These are phyloP conservation scores for Megaleporinus macrocephalus DNA, from an alignment of 2,113 vertebrate genomes.

Conservation along the genomic window DNA sequence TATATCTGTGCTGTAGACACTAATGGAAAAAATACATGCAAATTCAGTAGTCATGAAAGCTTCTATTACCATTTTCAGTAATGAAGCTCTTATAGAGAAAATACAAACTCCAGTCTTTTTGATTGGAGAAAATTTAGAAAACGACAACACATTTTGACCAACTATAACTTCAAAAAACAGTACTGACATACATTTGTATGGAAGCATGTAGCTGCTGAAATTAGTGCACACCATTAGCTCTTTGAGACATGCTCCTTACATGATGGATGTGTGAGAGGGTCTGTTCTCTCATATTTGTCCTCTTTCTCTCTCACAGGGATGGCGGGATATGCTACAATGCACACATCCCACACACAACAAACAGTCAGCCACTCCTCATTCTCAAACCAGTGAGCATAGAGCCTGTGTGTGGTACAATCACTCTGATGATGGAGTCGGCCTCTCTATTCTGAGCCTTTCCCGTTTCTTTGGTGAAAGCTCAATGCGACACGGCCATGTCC, in stretches of 20 bases:
- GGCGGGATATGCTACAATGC: neutral
- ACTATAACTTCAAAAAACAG: neutral
- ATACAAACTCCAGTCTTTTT: too few species aligned
- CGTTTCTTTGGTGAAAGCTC: slow-evolving; percentile 25
- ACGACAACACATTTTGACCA: too few species aligned
- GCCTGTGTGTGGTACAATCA: slow-evolving; percentile 9
- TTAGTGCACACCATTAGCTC: slow-evolving; percentile 42
- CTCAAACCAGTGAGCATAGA: neutral
- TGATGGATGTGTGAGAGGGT: slow-evolving; percentile 49
- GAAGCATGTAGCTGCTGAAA: slow-evolving; percentile 36
- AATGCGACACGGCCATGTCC: neutral
- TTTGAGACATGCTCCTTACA: slow-evolving; percentile 14
- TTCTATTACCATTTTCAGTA: too few species aligned
- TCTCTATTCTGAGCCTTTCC: neutral
- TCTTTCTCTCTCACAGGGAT: neutral
- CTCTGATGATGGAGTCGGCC: slow-evolving; percentile 8
- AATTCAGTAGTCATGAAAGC: too few species aligned
- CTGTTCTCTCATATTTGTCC: neutral
- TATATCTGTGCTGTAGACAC: too few species aligned
- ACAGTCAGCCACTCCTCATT: slow-evolving; percentile 22
- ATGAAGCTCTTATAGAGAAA: too few species aligned
- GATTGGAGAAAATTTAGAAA: too few species aligned
- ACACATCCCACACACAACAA: slow-evolving; percentile 13
- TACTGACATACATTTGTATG: neutral
- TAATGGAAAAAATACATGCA: too few species aligned